Conservation (phyloP, 2,888 invertebrate genomes). For the Drosophila anomalata region DNA sequence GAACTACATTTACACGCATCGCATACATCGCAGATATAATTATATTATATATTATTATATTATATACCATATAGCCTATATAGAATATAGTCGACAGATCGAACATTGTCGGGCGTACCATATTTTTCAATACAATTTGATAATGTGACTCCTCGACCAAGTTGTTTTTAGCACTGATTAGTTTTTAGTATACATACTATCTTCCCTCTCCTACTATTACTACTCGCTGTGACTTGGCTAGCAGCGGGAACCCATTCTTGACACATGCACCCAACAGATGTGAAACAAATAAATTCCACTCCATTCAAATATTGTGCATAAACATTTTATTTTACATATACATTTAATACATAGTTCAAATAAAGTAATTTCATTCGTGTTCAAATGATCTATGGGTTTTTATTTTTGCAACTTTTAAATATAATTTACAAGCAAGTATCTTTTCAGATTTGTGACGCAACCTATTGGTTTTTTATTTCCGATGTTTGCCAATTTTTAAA, state of each 20-base stretch:
- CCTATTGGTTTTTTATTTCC: too few relatives aligned
- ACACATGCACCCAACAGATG: too few relatives aligned
- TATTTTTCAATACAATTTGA: slow-evolving; percentile 18
- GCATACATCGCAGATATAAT: slow-evolving; percentile 41
- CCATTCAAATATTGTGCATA: slow-evolving; percentile 20
- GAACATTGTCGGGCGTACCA: too few relatives aligned
- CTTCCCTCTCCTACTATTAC: too few relatives aligned
- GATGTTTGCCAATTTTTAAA: too few relatives aligned
- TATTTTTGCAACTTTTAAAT: neutral
- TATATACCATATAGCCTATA: slow-evolving; percentile 4
- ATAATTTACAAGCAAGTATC: too few relatives aligned
- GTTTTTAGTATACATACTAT: slow-evolving; percentile 51
- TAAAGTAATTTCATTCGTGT: slow-evolving; percentile 34
- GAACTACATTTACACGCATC: slow-evolving; percentile 44
- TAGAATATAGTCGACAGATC: neutral
- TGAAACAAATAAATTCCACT: slow-evolving; percentile 7
- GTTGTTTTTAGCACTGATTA: slow-evolving; percentile 79
- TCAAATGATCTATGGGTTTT: neutral
- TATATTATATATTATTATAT: slow-evolving; percentile 17
- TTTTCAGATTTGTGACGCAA: too few relatives aligned
- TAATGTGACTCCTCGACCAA: slow-evolving; percentile 64
- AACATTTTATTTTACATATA: slow-evolving; percentile 21
- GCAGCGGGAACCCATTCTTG: too few relatives aligned
- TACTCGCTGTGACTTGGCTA: too few relatives aligned
- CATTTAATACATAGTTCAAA: slow-evolving; percentile 39